Evolutionary conservation across 2,113 vertebrate species (phyloP).

Genomic region (Planiliza haematocheilus): DNA sequence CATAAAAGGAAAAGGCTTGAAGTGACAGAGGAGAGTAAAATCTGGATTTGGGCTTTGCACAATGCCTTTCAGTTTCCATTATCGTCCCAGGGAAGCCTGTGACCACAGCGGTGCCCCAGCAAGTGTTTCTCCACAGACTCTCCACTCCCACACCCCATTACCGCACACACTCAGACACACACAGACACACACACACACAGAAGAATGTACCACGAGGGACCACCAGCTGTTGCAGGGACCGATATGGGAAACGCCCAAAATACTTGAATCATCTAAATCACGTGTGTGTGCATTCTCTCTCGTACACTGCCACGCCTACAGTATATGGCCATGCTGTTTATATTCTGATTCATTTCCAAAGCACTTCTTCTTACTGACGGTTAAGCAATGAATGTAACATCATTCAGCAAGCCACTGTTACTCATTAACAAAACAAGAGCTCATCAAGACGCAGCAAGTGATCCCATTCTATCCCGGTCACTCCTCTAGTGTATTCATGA

Average conservation of each 20-base stretch:
- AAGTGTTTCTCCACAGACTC: constrained; percentile 57
- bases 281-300: constrained; percentile 13
- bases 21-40: constrained; percentile 12
- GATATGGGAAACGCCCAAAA: constrained; percentile 59
- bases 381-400: constrained; percentile 19
- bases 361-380: not conserved
- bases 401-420: constrained; percentile 13
- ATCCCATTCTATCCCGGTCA: not conserved
- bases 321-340: not conserved
- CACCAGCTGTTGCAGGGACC: constrained; percentile 72
- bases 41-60: constrained; percentile 20
- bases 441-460: constrained; percentile 20
- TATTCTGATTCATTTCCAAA: not conserved
- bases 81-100: constrained; percentile 55
- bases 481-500: constrained; percentile 1
- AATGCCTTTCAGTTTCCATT: constrained; percentile 43
- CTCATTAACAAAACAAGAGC: constrained; percentile 26
- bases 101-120: constrained; percentile 54
- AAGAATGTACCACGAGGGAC: constrained; percentile 74
- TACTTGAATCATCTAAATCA: constrained; percentile 54
- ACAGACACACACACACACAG: constrained; percentile 51
- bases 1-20: constrained; percentile 17
- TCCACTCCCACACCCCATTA: constrained; percentile 54
- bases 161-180: constrained; percentile 37
- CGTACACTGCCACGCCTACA: constrained; percentile 16